Evolutionary conservation across 2,888 invertebrate species (phyloP), one percentile per base, ranked within the genome.

Genomic region (Drosophila paranaensis): DNA sequence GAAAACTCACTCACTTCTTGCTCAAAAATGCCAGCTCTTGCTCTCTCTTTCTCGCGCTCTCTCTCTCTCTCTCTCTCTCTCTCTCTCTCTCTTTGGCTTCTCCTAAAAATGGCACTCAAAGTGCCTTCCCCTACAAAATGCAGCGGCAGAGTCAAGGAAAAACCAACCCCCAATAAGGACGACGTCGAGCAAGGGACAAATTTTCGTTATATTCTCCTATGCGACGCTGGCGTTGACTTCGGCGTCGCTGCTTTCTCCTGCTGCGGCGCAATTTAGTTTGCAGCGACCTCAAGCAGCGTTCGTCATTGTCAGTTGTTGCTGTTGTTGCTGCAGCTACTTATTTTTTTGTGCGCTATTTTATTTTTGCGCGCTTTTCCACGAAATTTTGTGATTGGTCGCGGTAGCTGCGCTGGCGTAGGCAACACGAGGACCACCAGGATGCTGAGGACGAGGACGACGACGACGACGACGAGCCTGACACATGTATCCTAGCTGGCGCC

Each of bases 351-450:
- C 63, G 69, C 71, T 78, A 66, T 77, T 86, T 86, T 86, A 78
- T 86, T 88, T 88, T 88, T 90, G 84, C 87, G 87, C 90, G 88
- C 83, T 88, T 90, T 90, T 90, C 84, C 84, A 88, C 85, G 90
- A 85, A 85, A 89, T 89, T 85, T 85, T 87, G 86, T 87, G 86
- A 87, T 87, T 89, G 86, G 86, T 87, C 86, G 89, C 86, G 86
- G 58, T 62, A 69, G 80, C 66, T 77, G 77, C 77, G 78, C 77
- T 73, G 77, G 77, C 78, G 80, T 77, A 39, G 50, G 51, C 69
- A 58, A 61, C 73, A 76, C 77, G 78, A 80, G 68, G 82, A 72
- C 74, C 53, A 58, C 53, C 48, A 81, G 80, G 85, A 74, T 84
- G 79, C 74, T 79, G 80, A 64, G 77, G 68, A 84, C n/a, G n/a